Evolutionary conservation across 2,113 vertebrate genomes (phyloP).

Genomic region (Tetrao urogallus): DNA sequence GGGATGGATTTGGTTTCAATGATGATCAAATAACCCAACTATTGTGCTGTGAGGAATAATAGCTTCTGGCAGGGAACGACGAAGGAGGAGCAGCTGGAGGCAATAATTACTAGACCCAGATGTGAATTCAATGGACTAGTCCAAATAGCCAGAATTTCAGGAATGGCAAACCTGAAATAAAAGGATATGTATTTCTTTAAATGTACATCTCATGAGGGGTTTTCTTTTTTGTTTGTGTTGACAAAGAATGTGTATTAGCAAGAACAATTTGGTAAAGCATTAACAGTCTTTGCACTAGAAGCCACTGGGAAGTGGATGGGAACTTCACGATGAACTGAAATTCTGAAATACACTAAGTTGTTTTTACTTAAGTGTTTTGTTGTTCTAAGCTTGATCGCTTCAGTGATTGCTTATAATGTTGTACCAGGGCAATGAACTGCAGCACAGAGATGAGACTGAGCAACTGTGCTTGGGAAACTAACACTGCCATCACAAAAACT

Average conservation of each 20-base stretch:
- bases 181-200: background rate
- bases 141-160: background rate
- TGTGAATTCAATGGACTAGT: constrained; percentile 32
- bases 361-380: background rate
- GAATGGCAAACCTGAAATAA: background rate
- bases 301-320: background rate
- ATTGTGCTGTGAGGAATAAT: constrained; percentile 27
- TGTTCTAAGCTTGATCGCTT: background rate
- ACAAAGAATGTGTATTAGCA: background rate
- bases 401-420: background rate
- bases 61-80: constrained; percentile 44
- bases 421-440: background rate
- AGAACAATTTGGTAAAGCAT: background rate
- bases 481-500: background rate
- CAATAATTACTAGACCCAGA: constrained; percentile 49
- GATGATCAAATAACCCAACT: constrained; percentile 56
- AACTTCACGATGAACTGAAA: background rate
- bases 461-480: background rate
- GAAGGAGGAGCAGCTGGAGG: constrained; percentile 52
- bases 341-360: background rate
- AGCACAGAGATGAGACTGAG: background rate
- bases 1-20: background rate
- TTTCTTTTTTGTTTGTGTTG: background rate
- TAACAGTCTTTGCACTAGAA: background rate
- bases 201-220: rapidly evolving